phyloP scores from a whole-genome alignment of 2,888 invertebrate species.

The Ormyrus labotus region DNA sequence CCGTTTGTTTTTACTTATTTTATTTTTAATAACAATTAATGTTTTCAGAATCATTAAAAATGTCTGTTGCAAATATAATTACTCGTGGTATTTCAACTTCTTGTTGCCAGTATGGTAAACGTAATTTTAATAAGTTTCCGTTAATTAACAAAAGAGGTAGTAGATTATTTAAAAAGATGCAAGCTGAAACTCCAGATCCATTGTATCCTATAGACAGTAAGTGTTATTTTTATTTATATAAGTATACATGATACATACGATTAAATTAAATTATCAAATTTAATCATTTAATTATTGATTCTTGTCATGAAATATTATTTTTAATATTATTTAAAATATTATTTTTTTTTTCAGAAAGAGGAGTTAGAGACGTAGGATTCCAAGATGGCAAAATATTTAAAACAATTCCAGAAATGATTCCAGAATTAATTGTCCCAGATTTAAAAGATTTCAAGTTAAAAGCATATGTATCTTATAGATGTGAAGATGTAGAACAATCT shows the following conservation, averaged over 20 bases:
- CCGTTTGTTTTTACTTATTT: too few relatives aligned
- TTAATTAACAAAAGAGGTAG: constrained; percentile 87
- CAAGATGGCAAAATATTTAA: constrained; percentile 78
- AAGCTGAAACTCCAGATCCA: constrained; percentile 77
- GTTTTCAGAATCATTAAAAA: constrained; percentile 50
- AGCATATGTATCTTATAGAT: constrained; percentile 95
- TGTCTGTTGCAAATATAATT: constrained; percentile 68
- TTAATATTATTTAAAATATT: constrained; percentile 48
- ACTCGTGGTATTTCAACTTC: constrained; percentile 78
- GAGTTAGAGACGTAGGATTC: constrained; percentile 82
- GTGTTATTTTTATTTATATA: constrained; percentile 58
- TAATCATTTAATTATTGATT: constrained; percentile 46
- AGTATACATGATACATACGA: background rate
- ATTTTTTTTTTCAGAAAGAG: constrained; percentile 78
- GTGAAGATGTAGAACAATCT: constrained; percentile 84
- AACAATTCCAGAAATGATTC: constrained; percentile 90
- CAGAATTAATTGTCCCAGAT: constrained; percentile 94
- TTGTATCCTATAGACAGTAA: constrained; percentile 83
- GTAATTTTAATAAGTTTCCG: constrained; percentile 89
- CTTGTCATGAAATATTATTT: constrained; percentile 61
- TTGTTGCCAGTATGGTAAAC: constrained; percentile 80
- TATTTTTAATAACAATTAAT: too few relatives aligned
- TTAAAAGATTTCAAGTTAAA: constrained; percentile 89
- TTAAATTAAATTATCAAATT: constrained; percentile 10
- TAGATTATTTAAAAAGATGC: constrained; percentile 80